Conservation (phyloP, 2,888 invertebrate species). For the Junonia oenone region DNA sequence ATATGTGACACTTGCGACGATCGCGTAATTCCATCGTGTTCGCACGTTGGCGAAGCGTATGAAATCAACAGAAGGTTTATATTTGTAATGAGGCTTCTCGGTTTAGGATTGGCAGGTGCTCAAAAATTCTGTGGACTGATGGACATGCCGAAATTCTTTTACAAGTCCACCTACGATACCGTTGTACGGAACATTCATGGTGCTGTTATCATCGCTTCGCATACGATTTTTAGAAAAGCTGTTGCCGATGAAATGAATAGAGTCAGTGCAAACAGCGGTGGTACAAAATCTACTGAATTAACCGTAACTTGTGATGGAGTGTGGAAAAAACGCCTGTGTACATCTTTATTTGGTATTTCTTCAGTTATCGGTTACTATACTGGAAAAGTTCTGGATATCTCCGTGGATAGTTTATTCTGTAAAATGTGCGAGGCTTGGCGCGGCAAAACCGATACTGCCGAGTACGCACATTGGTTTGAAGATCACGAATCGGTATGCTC, state of each 20-base stretch:
- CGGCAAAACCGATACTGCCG: not conserved
- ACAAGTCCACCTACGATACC: not conserved
- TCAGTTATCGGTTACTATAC: not conserved
- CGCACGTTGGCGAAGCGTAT: constrained; percentile 4
- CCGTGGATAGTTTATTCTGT: not conserved
- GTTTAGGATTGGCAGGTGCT: not conserved
- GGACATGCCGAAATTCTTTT: not conserved
- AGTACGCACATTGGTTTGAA: not conserved
- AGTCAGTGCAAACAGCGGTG: not conserved
- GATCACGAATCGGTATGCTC: not conserved
- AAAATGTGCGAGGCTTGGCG: not conserved
- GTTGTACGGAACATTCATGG: too few relatives aligned
- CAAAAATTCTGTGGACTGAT: not conserved
- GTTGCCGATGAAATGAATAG: not conserved
- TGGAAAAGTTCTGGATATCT: not conserved
- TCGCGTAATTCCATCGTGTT: too few relatives aligned
- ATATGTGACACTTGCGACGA: too few relatives aligned
- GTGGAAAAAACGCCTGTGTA: not conserved
- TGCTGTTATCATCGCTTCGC: not conserved
- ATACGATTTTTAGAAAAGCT: not conserved
- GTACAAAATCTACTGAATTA: not conserved
- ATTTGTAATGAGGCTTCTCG: constrained; percentile 9
- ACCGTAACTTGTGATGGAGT: not conserved
- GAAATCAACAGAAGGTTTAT: constrained; percentile 10
- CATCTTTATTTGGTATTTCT: not conserved